Conservation (phyloP, 2,113 vertebrate species). For the Sisor rabdophorus region DNA sequence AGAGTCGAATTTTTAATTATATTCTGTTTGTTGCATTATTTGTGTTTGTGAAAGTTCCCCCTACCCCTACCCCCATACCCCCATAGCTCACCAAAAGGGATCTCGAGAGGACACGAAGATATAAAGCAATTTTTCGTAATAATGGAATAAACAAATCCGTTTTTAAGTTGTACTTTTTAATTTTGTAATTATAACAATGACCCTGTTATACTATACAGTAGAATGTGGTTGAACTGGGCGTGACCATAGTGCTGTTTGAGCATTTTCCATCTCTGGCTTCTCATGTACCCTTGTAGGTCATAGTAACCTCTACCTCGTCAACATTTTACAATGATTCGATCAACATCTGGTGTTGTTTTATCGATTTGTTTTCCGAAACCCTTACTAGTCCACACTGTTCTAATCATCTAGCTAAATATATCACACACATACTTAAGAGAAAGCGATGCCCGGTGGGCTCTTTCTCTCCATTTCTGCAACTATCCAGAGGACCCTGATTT, state of each 20-base stretch:
- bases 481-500: constrained; percentile 28
- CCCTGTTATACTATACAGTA: background rate
- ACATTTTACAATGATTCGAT: background rate
- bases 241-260: background rate
- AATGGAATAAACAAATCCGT: background rate
- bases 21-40: background rate
- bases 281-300: background rate
- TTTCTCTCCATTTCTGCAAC: constrained; percentile 22
- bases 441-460: background rate
- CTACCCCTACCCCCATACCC: background rate
- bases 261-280: constrained; percentile 2
- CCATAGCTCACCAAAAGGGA: background rate
- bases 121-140: background rate
- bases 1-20: background rate
- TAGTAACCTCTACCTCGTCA: constrained; percentile 11
- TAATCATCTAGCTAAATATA: background rate
- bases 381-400: background rate
- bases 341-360: constrained; percentile 14
- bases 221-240: background rate
- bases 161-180: background rate
- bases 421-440: background rate
- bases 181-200: constrained; percentile 3
- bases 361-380: background rate
- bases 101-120: background rate
- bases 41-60: background rate